Conservation (phyloP, 2,888 invertebrate species). For the Lasioglossum marginatum region DNA sequence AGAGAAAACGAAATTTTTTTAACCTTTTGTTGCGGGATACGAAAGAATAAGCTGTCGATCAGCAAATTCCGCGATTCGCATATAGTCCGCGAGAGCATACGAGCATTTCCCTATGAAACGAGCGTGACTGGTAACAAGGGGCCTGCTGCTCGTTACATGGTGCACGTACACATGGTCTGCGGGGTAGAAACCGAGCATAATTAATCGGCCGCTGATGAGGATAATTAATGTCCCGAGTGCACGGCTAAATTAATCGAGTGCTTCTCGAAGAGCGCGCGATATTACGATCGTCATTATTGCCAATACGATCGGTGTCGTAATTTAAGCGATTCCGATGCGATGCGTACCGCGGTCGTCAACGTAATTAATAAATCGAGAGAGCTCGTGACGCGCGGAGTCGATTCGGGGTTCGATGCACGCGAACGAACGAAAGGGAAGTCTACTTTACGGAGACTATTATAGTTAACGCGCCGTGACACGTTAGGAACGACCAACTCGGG, state of each 20-base stretch:
- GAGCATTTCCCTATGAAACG: slow-evolving; percentile 17
- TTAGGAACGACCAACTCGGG: neutral
- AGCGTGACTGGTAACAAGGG: slow-evolving; percentile 34
- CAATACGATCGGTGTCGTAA: slow-evolving; percentile 44
- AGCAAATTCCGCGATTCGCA: neutral
- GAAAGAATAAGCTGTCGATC: neutral
- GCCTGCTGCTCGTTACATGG: slow-evolving; percentile 38
- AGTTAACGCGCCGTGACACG: neutral
- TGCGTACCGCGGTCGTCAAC: slow-evolving; percentile 35
- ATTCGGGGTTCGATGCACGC: slow-evolving; percentile 2
- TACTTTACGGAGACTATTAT: neutral
- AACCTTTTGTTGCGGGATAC: too few relatives aligned
- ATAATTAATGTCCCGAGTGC: slow-evolving; percentile 70
- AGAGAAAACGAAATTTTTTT: too few relatives aligned
- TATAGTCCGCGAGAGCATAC: neutral
- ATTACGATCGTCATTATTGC: slow-evolving; percentile 44
- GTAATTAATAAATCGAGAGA: slow-evolving; percentile 40
- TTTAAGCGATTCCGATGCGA: slow-evolving; percentile 36
- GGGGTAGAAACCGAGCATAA: slow-evolving; percentile 49
- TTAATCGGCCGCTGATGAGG: slow-evolving; percentile 67
- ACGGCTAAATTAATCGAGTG: slow-evolving; percentile 68
- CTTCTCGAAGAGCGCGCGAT: slow-evolving; percentile 47
- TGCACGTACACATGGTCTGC: slow-evolving; percentile 27
- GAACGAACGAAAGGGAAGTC: neutral
- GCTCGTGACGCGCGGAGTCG: neutral